Base-by-base conservation (phyloP, 2,888 invertebrate genomes). In the Allophyes oxyacanthae region DNA sequence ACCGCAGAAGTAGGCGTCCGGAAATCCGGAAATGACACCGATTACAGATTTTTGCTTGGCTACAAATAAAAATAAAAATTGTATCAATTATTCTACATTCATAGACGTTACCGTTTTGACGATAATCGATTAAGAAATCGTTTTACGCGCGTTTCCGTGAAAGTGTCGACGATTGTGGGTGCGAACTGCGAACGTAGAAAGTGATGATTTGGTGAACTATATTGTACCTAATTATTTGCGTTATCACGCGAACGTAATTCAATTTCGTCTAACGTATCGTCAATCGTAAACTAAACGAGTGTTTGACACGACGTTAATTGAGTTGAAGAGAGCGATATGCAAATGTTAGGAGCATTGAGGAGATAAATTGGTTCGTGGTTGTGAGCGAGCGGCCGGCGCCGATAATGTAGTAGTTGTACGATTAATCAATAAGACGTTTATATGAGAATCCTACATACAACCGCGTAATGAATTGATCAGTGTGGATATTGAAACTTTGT, bases 131-230 rank as follows among this genome's bases (percentile, higher is more conserved):
- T 90, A 86, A 87, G 72, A 84, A 86, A 88, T 88, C 82, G 84
- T 79, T 89, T 86, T 86, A 85, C 87, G 85, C 85, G 84, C 84
- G 82, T 86, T 87, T 88, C 85, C 86, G 91, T 86, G 92, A 92
- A 92, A 92, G 91, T 91, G 82, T 81, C 77, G 82, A 68, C 70
- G 65, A 76, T 80, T 81, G 72, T 81, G 80, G 83, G 83, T n/a
- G n/a, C n/a, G n/a, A n/a, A n/a, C n/a, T 85, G 83, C 82, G 58
- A 64, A 66, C 69, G 76, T 87, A 85, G 89, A 88, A 89, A 89
- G 90, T 87, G 82, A 83, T 72, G 69, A 77, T 84, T 81, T 76
- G 42, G 51, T 73, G 74, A 71, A 73, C 76, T 71, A 73, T 72
- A 69, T 63, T 59, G 71, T 63, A 55, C 53, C 32, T 52, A 49